Evolutionary conservation across 64 coral and sea anemone genomes (phyloP).

Genomic region (Dendrophyllia cribrosa): DNA sequence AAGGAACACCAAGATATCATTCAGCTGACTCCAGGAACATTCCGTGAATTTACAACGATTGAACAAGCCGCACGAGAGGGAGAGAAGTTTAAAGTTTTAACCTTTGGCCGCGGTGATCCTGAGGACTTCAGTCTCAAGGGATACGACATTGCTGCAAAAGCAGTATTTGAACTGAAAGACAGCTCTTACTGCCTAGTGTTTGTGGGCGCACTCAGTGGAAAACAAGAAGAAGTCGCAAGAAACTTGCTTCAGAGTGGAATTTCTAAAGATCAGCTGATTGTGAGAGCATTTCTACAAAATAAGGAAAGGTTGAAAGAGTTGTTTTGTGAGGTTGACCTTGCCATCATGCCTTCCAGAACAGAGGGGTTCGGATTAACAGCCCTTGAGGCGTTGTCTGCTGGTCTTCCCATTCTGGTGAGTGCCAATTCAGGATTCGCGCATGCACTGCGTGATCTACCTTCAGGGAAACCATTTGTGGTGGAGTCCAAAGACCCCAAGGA

Average conservation of each 20-base stretch:
- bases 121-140: neutral
- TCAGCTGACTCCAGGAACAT: neutral
- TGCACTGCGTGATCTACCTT: neutral
- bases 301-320: neutral
- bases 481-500: neutral
- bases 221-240: neutral
- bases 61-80: neutral
- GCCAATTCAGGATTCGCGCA: neutral
- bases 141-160: neutral
- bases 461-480: neutral
- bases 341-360: neutral
- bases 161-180: neutral
- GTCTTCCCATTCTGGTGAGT: conserved; percentile 1
- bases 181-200: neutral
- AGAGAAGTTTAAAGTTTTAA: neutral
- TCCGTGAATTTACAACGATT: neutral
- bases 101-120: neutral
- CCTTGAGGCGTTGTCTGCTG: conserved; percentile 5
- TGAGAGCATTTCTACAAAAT: neutral
- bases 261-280: neutral
- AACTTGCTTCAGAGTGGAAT: neutral
- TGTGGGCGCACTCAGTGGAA: neutral
- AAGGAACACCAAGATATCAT: neutral
- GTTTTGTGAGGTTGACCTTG: neutral
- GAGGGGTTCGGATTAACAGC: conserved; percentile 10